Conservation (phyloP, 2,113 vertebrate species). For the Eretmochelys imbricata region DNA sequence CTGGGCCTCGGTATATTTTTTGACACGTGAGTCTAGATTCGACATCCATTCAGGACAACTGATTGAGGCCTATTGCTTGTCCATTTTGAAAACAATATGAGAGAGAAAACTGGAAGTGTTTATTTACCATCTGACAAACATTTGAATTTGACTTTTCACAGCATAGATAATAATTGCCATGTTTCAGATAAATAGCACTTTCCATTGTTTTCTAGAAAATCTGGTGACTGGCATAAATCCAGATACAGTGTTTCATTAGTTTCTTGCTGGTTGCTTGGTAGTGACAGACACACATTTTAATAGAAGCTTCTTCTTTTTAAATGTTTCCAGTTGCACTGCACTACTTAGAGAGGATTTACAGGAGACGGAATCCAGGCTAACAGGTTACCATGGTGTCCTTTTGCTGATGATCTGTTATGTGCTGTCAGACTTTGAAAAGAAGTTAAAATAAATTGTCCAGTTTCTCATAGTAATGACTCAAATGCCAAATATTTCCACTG, state of each 20-base stretch:
- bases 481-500: background rate
- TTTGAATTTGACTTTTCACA: conserved; percentile 18
- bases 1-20: background rate
- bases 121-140: conserved; percentile 21
- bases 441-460: background rate
- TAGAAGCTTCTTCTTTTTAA: background rate
- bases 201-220: conserved; percentile 4
- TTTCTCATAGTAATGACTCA: background rate
- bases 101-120: conserved; percentile 17
- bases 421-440: background rate
- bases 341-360: background rate
- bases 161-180: background rate
- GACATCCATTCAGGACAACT: fast-evolving
- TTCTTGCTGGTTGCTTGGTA: background rate
- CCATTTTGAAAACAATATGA: background rate
- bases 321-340: background rate
- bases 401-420: background rate
- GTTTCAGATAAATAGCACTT: background rate
- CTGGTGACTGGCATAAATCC: background rate
- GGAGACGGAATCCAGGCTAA: background rate
- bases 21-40: background rate
- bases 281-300: background rate
- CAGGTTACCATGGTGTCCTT: background rate
- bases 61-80: background rate
- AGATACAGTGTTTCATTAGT: background rate